Conservation (phyloP, 2,797 vertebrate genomes). For the Hoplostethus mediterraneus region DNA sequence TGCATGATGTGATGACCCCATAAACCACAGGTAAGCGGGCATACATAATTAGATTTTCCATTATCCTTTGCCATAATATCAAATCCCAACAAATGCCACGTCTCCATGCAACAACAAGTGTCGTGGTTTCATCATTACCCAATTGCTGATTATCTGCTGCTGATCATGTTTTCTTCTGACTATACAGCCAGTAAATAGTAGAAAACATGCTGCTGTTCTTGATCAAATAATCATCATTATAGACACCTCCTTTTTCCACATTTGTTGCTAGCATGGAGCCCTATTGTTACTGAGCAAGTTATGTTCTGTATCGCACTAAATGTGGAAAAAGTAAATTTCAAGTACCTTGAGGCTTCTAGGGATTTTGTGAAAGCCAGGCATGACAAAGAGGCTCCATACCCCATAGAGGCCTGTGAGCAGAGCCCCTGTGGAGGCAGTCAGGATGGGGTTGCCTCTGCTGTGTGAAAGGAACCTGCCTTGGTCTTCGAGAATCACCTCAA, state of each 20-base stretch:
- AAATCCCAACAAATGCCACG: background rate
- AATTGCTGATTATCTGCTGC: constrained; percentile 16
- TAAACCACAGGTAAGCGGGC: too few species aligned
- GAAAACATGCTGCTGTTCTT: background rate
- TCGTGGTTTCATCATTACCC: constrained; percentile 1
- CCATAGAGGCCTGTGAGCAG: constrained; percentile 78
- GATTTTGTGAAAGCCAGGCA: constrained; percentile 82
- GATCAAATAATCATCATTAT: background rate
- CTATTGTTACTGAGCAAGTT: constrained; percentile 60
- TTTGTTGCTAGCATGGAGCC: constrained; percentile 47
- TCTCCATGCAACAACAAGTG: constrained; percentile 1
- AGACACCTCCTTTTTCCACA: constrained; percentile 45
- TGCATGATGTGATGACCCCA: background rate
- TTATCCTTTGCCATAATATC: too few species aligned
- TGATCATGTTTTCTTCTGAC: constrained; percentile 17
- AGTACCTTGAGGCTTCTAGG: constrained; percentile 81
- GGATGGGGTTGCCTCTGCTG: constrained; percentile 45
- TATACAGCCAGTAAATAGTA: background rate
- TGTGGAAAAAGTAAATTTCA: background rate
- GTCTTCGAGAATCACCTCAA: constrained; percentile 82
- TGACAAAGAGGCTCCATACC: constrained; percentile 81
- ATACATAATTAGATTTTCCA: background rate
- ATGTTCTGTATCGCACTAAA: background rate
- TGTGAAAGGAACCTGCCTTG: constrained; percentile 21
- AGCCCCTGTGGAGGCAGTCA: constrained; percentile 62